These are phyloP conservation scores for Daktulosphaira vitifoliae DNA, from an alignment of 1,140 invertebrate genomes.

Conservation along the genomic window DNA sequence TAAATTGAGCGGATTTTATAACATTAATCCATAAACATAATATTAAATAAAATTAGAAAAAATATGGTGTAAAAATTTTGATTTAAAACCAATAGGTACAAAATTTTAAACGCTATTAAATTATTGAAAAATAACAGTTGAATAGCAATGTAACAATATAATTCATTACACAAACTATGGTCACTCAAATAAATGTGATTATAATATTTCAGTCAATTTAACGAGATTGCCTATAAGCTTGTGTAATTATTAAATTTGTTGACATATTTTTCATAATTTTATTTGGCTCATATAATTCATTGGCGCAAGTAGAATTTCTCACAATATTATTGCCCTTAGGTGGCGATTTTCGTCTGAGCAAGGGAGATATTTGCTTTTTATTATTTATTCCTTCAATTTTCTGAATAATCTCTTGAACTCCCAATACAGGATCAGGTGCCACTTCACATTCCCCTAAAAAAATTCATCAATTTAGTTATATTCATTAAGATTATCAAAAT, in stretches of 20 bases:
- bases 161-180: no score
- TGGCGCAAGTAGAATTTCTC: constrained; percentile 12
- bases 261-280: not conserved
- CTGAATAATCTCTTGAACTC: constrained; percentile 24
- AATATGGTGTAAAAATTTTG: no score
- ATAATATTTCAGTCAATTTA: not conserved
- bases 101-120: no score
- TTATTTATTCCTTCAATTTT: constrained; percentile 21
- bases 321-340: not conserved
- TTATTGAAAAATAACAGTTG: no score
- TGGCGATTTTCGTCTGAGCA: constrained; percentile 10
- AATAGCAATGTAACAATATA: no score
- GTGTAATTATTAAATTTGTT: not conserved
- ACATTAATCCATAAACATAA: no score
- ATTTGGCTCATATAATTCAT: constrained; percentile 3
- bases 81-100: no score
- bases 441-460: not conserved
- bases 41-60: no score
- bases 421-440: not conserved
- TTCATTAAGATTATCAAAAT: no score
- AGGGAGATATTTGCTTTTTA: not conserved
- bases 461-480: no score
- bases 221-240: constrained; percentile 8
- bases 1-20: no score
- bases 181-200: no score